Conservation (phyloP, 2,113 vertebrate genomes). For the Danionella cerebrum region DNA sequence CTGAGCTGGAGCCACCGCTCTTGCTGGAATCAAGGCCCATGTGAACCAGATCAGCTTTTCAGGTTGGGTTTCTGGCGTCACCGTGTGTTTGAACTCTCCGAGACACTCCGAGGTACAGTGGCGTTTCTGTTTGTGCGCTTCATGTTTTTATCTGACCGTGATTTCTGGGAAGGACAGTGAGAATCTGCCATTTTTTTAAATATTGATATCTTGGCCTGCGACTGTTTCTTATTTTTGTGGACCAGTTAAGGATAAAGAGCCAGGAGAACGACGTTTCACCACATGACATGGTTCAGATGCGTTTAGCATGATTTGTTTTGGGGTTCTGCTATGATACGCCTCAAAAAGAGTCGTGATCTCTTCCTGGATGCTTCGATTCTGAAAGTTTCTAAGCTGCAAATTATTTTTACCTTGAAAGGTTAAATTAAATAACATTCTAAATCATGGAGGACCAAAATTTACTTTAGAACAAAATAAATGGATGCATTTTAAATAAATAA, state of each 20-base stretch:
- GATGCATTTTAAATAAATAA: no score
- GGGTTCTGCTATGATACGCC: no score
- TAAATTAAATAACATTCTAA: no score
- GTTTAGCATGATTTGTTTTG: no score
- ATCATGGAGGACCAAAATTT: no score
- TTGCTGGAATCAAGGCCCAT: constrained; percentile 41
- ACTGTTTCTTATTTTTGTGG: constrained; percentile 59
- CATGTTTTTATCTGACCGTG: neutral
- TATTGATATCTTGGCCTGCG: constrained; percentile 50
- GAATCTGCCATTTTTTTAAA: constrained; percentile 19
- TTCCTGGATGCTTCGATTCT: no score
- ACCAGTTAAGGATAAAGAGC: neutral
- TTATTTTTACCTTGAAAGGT: no score
- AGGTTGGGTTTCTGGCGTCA: constrained; percentile 27
- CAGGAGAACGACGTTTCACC: constrained; percentile 45
- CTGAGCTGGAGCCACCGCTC: constrained; percentile 49
- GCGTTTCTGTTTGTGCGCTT: constrained; percentile 30
- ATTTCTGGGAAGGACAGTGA: constrained; percentile 13
- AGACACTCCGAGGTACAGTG: constrained; percentile 30
- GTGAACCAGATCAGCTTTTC: constrained; percentile 16
- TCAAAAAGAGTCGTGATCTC: no score
- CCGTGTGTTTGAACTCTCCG: constrained; percentile 40
- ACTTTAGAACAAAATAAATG: no score
- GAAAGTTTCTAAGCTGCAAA: no score
- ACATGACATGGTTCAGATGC: no score